Percentiles rank a stretch among this genome's conserved stretches.
phyloP scores from a whole-genome alignment of 2,113 vertebrate genomes.

The Atlantisia rogersi region DNA sequence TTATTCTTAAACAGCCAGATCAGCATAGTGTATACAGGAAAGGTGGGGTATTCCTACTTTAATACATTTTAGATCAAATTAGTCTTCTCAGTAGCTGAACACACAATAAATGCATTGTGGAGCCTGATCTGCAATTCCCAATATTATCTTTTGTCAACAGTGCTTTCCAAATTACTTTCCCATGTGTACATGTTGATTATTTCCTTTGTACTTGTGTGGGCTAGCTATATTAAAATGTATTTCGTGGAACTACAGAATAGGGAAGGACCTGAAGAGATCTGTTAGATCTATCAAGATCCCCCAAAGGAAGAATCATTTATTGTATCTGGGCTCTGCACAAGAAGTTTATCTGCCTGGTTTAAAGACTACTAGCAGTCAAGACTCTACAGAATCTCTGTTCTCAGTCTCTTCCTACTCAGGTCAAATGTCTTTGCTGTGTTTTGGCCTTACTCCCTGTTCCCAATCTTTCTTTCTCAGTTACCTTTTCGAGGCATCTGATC shows the following conservation, averaged over 20 bases:
- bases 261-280: conserved; percentile 1
- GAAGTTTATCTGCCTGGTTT: not conserved
- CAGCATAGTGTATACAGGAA: not conserved
- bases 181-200: not conserved
- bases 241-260: not conserved
- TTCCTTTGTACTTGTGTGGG: conserved; percentile 24
- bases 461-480: not conserved
- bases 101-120: not conserved
- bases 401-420: not conserved
- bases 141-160: not conserved
- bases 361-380: not conserved
- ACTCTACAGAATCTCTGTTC: not conserved
- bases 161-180: conserved; percentile 6
- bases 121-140: not conserved
- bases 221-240: not conserved
- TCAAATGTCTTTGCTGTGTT: not conserved
- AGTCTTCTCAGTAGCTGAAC: not conserved
- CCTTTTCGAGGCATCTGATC: not conserved
- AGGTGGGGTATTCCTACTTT: not conserved
- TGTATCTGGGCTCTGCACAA: not conserved
- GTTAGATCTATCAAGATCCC: not conserved
- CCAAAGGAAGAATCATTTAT: not conserved
- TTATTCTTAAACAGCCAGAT: not conserved
- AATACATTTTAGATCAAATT: not conserved
- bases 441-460: not conserved